Evolutionary conservation across 2,797 vertebrate genomes (phyloP), one percentile per base, ranked within the genome.

Genomic region (Megalops cyprinoides): DNA sequence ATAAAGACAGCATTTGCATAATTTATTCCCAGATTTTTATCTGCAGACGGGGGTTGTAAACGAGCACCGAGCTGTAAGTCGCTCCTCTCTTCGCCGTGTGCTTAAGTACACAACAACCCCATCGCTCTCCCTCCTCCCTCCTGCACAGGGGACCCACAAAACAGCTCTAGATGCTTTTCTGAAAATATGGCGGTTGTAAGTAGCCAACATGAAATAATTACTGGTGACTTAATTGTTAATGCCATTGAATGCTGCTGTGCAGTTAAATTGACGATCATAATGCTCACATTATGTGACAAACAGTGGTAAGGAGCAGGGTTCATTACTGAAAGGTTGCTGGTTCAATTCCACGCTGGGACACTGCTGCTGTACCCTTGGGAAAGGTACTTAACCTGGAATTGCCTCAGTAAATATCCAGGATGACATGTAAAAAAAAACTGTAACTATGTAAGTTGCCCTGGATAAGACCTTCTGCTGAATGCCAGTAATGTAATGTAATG

Each of bases 1-100:
- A 80, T 74, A 71, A 83, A 77, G 76, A 77, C 56, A 25, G 81
- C 79, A 82, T 84, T 81, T 80, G 67, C 77, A 82, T 85, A 82
- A 53, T 76, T 49, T 76, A 79, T 65, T 55, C 62, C 3, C 6
- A 0, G 62, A 25, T 62, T 67, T 76, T 74, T 3, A 39, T 82
- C 67, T 76, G 58, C n/a, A 49, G 71, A 42, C 10, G 31, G 53
- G 25, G 53, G 39, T 42, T 74, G 67, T 37, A 60, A 46, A 37
- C 15, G 23, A 25, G 53, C 14, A 18, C 37, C 25, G 69, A 62
- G 62, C 71, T 65, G 65, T 34, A 44, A 28, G 55, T n/a, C n/a
- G n/a, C 14, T 39, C 18, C 39, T 60, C 46, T 51, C 28, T 74
- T 20, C 37, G 28, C 51, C 28, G n/a, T n/a, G n/a, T n/a, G n/a